These are phyloP conservation scores for Stichodactyla helianthus DNA, from an alignment of 64 coral and sea anemone species.

Conservation along the genomic window DNA sequence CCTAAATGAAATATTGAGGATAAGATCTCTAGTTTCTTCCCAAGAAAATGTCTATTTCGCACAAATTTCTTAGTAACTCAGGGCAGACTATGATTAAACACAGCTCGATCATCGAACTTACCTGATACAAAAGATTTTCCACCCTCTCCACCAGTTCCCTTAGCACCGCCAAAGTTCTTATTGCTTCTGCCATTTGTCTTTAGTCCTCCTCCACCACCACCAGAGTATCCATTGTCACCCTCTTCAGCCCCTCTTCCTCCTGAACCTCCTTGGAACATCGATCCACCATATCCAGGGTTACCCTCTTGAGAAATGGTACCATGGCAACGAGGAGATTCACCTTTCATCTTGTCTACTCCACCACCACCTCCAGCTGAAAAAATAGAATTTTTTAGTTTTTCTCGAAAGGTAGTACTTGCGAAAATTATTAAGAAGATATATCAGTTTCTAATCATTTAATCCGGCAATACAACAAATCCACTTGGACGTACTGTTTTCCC, in stretches of 20 bases:
- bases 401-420: too few species aligned
- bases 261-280: constrained; percentile 64
- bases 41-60: too few species aligned
- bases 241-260: constrained; percentile 78
- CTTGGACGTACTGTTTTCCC: too few species aligned
- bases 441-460: too few species aligned
- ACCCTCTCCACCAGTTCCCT: constrained; percentile 82
- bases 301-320: constrained; percentile 54
- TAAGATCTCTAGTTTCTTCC: too few species aligned
- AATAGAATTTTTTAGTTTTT: neutral
- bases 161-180: constrained; percentile 75
- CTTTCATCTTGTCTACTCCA: constrained; percentile 91
- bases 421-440: too few species aligned
- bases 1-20: too few species aligned
- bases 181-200: constrained; percentile 80
- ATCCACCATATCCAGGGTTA: constrained; percentile 78
- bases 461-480: too few species aligned
- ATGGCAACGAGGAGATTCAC: constrained; percentile 71
- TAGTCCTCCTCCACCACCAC: constrained; percentile 83
- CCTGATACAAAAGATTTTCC: constrained; percentile 69
- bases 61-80: too few species aligned
- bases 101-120: neutral
- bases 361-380: constrained; percentile 72
- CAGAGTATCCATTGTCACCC: constrained; percentile 87
- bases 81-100: too few species aligned